These are phyloP conservation scores for Ochropacha duplaris DNA, from an alignment of 2,888 invertebrate genomes.

Conservation along the genomic window DNA sequence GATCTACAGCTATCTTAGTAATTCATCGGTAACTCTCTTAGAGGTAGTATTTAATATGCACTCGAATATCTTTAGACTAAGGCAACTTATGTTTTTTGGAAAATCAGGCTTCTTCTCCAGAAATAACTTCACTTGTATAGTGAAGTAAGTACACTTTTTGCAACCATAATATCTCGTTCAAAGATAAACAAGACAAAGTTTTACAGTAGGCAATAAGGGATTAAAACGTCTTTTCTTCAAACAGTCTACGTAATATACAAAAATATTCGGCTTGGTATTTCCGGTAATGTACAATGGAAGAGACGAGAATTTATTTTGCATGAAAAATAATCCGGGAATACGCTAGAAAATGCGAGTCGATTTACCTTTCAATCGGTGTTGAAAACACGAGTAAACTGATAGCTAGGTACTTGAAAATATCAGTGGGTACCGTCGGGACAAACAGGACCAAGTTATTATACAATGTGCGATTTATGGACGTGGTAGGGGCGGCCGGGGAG, in stretches of 20 bases:
- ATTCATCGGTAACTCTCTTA: conserved; percentile 11
- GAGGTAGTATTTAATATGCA: conserved; percentile 8
- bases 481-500: conserved; percentile 12
- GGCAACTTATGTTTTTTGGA: background rate
- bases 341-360: background rate
- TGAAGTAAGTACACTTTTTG: background rate
- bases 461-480: conserved; percentile 21
- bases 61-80: conserved; percentile 15
- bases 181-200: too few species aligned
- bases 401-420: background rate
- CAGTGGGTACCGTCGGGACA: background rate
- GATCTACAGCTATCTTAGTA: conserved; percentile 10
- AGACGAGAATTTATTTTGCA: background rate
- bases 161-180: too few species aligned
- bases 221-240: too few species aligned
- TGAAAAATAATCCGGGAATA: background rate
- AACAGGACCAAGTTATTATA: conserved; percentile 22
- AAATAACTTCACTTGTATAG: background rate
- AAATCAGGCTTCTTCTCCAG: background rate
- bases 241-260: too few species aligned
- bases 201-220: too few species aligned
- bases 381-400: background rate
- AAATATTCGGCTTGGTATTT: too few species aligned
- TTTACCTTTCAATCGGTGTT: background rate
- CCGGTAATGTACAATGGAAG: too few species aligned